A percentile compares a stretch with the other conserved stretches of the same genome.
phyloP scores from a whole-genome alignment of 1,140 invertebrate species.

The Brachionus plicatilis region DNA sequence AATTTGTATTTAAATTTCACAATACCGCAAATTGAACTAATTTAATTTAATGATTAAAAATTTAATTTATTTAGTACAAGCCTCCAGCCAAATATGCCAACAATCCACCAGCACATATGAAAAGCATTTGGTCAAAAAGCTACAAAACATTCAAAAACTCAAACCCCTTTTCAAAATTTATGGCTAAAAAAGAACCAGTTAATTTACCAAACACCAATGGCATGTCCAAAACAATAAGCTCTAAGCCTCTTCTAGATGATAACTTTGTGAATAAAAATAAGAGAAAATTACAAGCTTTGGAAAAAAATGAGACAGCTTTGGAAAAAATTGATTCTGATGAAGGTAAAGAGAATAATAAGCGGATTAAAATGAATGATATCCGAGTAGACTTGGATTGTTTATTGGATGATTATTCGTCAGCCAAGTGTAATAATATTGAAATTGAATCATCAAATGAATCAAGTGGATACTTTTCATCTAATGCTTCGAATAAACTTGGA shows the following conservation, averaged over 20 bases:
- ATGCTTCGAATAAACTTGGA: not conserved
- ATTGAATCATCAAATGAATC: constrained; percentile 21
- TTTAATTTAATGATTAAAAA: not conserved
- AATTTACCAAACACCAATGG: not conserved
- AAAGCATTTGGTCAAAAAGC: constrained; percentile 27
- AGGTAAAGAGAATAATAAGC: not conserved
- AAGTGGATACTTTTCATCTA: constrained; percentile 15
- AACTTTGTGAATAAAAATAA: not conserved
- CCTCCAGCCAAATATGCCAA: constrained; percentile 29
- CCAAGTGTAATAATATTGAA: not conserved
- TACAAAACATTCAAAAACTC: not conserved
- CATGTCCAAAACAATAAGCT: not conserved
- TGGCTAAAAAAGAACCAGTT: not conserved
- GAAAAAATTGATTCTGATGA: not conserved
- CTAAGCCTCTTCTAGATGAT: not conserved
- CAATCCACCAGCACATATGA: constrained; percentile 8
- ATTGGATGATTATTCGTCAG: constrained; percentile 20
- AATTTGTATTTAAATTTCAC: too few species aligned
- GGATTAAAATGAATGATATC: not conserved
- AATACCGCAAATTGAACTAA: too few species aligned
- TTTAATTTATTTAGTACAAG: not conserved
- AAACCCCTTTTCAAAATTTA: not conserved
- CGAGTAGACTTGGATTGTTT: constrained; percentile 7
- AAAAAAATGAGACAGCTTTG: not conserved
- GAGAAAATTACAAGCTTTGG: not conserved